Evolutionary conservation across 2,888 invertebrate genomes (phyloP).

Genomic region (Ryuthela nishihirai): DNA sequence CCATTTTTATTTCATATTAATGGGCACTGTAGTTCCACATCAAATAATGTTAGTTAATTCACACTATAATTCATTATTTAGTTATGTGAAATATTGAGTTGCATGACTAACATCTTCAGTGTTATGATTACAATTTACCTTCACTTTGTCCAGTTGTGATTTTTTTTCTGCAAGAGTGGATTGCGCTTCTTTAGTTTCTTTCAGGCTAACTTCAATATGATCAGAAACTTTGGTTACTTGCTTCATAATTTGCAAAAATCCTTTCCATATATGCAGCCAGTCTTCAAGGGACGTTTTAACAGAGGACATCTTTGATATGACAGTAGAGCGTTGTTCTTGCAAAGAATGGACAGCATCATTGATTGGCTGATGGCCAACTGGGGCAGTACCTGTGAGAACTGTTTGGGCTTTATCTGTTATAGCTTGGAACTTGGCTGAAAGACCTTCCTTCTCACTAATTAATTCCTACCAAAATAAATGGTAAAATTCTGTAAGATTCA

Average conservation of each 20-base stretch:
- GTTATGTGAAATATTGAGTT: too few relatives aligned
- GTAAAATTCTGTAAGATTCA: too few relatives aligned
- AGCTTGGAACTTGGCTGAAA: slow-evolving; percentile 79
- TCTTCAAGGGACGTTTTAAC: slow-evolving; percentile 83
- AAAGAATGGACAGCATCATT: slow-evolving; percentile 75
- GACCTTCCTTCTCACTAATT: slow-evolving; percentile 86
- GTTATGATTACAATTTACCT: slow-evolving; percentile 52
- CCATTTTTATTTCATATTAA: too few relatives aligned
- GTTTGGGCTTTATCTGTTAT: slow-evolving; percentile 87
- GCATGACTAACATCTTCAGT: too few relatives aligned
- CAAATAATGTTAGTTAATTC: background rate
- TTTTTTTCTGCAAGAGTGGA: slow-evolving; percentile 81
- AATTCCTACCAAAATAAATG: slow-evolving; percentile 63
- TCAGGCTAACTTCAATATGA: slow-evolving; percentile 68
- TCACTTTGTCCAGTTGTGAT: slow-evolving; percentile 76
- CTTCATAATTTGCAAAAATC: slow-evolving; percentile 81
- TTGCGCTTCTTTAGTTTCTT: slow-evolving; percentile 70
- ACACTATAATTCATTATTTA: background rate
- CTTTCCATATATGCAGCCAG: slow-evolving; percentile 86
- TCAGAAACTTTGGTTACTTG: slow-evolving; percentile 75
- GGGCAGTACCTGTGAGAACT: slow-evolving; percentile 85
- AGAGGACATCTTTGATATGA: slow-evolving; percentile 83
- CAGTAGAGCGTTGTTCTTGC: slow-evolving; percentile 84
- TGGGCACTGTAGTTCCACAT: too few relatives aligned
- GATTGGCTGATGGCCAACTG: slow-evolving; percentile 78